A percentile compares a stretch with the other conserved stretches of the same genome.
Evolutionary conservation across 2,797 vertebrate species (phyloP).

Genomic region (Dendrocincla tyrannina): DNA sequence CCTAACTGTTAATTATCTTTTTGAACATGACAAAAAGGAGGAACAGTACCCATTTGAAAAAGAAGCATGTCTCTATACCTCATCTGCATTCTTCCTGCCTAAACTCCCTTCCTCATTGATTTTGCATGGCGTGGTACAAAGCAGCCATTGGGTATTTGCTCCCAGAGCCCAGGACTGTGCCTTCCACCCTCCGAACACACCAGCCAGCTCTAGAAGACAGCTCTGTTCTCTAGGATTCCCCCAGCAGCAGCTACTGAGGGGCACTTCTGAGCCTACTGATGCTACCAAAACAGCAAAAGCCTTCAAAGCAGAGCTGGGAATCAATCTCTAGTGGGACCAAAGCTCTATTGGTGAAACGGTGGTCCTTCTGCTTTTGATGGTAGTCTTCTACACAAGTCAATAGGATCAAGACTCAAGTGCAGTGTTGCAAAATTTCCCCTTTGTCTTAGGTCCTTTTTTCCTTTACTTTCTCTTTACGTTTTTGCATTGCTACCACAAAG

Average conservation of each 20-base stretch:
- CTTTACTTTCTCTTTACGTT: not conserved
- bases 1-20: not conserved
- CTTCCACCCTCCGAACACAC: not conserved
- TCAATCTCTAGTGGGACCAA: not conserved
- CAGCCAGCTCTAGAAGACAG: not conserved
- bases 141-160: not conserved
- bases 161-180: not conserved
- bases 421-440: not conserved
- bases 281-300: not conserved
- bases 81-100: not conserved
- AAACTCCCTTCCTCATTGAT: accelerated
- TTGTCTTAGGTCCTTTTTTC: not conserved
- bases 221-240: not conserved
- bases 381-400: not conserved
- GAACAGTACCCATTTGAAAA: not conserved
- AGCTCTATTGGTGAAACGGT: not conserved
- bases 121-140: not conserved
- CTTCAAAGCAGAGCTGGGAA: not conserved
- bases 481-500: not conserved
- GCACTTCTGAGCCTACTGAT: not conserved
- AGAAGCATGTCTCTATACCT: not conserved
- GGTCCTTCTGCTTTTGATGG: not conserved
- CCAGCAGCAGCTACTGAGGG: not conserved
- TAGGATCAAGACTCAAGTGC: not conserved
- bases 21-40: not conserved